Conservation (phyloP, 2,797 vertebrate species). For the Xenopus petersii region DNA sequence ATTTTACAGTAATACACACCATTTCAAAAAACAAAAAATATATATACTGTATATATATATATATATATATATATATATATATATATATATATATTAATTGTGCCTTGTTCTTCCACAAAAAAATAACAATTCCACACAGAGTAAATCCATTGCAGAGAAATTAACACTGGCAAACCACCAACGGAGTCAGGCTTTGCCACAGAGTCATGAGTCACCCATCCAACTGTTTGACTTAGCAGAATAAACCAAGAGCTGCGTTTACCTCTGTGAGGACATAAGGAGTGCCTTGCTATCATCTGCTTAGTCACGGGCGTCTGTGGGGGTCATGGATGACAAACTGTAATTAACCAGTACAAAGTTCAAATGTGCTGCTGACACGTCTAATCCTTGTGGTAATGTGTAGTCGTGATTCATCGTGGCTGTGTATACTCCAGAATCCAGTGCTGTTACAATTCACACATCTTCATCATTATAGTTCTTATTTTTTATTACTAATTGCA, state of each 20-base stretch:
- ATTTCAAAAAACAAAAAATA: no score
- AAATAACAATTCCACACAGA: no score
- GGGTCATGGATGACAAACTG: slow-evolving; percentile 16
- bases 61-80: no score
- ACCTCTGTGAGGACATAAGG: slow-evolving; percentile 32
- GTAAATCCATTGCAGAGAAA: no score
- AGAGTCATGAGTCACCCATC: neutral
- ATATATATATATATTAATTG: no score
- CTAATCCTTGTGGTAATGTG: neutral
- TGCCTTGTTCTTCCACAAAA: no score
- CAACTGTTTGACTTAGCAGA: slow-evolving; percentile 25
- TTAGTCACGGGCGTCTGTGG: slow-evolving; percentile 25
- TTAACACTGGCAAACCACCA: neutral
- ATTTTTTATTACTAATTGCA: no score
- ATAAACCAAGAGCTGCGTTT: neutral
- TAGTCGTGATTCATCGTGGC: neutral
- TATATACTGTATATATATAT: no score
- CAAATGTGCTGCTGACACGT: slow-evolving; percentile 21
- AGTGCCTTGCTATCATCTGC: slow-evolving; percentile 23
- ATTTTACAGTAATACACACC: no score
- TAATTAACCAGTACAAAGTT: slow-evolving; percentile 9
- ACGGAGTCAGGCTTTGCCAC: neutral
- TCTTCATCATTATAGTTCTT: no score
- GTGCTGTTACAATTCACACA: no score
- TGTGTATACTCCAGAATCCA: neutral